Percentiles rank a stretch among this genome's conserved stretches.
Conservation (phyloP, 1,140 invertebrate species). For the Aethina tumida region DNA sequence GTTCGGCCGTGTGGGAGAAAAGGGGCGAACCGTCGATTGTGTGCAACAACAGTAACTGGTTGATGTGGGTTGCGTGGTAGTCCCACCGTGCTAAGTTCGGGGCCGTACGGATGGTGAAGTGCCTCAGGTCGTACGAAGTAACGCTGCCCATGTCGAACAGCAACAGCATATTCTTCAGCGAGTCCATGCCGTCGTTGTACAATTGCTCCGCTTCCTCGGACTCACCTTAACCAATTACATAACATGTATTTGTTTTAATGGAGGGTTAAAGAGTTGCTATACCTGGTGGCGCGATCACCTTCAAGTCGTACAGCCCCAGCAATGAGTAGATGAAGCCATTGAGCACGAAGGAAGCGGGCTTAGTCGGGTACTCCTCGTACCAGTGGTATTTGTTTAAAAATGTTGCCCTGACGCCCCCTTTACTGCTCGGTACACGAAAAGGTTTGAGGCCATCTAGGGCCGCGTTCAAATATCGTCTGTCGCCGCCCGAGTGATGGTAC, state of each 20-base stretch:
- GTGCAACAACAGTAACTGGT: constrained; percentile 83
- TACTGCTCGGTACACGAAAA: constrained; percentile 59
- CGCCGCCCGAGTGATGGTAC: constrained; percentile 69
- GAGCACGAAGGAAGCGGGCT: constrained; percentile 87
- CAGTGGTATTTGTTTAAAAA: constrained; percentile 66
- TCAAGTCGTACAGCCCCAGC: constrained; percentile 89
- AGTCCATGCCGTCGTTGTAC: constrained; percentile 78
- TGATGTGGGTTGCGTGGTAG: constrained; percentile 97
- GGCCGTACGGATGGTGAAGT: constrained; percentile 77
- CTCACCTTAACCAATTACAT: constrained; percentile 12
- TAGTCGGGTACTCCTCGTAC: constrained; percentile 98
- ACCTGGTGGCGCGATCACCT: constrained; percentile 52
- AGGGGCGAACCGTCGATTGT: constrained; percentile 80
- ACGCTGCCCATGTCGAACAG: constrained; percentile 93
- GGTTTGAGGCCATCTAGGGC: constrained; percentile 71
- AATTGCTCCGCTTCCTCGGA: constrained; percentile 59
- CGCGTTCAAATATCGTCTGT: constrained; percentile 66
- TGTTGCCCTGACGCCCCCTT: constrained; percentile 74
- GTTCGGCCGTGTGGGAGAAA: constrained; percentile 72
- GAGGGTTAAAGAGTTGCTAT: constrained; percentile 36
- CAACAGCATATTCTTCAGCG: constrained; percentile 80
- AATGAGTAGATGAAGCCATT: constrained; percentile 99
- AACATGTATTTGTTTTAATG: not conserved
- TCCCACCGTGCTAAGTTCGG: constrained; percentile 94
- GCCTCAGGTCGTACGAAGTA: constrained; percentile 93